Percentiles rank a stretch among this genome's conserved stretches.
These are phyloP conservation scores for Deroplatys truncata DNA, from an alignment of 2,888 invertebrate genomes.

Conservation along the genomic window DNA sequence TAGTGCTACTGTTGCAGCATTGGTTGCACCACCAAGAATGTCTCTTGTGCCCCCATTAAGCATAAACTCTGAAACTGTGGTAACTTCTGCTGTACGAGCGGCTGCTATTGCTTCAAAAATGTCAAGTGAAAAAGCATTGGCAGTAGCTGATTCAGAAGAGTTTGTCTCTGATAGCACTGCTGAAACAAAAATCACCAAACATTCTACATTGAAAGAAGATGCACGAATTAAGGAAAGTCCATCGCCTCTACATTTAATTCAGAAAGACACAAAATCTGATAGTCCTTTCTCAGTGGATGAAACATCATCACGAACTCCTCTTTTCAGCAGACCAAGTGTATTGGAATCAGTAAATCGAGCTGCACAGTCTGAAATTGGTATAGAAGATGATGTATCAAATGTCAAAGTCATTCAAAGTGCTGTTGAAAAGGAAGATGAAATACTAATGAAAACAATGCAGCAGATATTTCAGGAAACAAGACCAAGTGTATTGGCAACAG, in stretches of 20 bases:
- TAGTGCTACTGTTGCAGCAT: neutral
- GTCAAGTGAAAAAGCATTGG: neutral
- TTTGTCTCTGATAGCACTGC: neutral
- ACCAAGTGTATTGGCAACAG: conserved; percentile 19
- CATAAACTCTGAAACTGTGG: neutral
- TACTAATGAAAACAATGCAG: conserved; percentile 8
- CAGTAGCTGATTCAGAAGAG: neutral
- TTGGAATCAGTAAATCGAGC: neutral
- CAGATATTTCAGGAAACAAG: conserved; percentile 23
- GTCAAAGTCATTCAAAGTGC: neutral
- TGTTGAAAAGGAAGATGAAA: conserved; percentile 15
- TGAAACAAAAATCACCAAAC: neutral
- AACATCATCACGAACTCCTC: neutral
- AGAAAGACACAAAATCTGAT: neutral
- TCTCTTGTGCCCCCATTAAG: neutral
- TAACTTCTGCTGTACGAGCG: neutral
- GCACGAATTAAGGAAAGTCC: neutral
- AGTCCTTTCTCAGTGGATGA: neutral
- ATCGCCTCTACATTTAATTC: neutral
- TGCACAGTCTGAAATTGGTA: neutral
- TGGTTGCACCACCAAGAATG: conserved; percentile 14
- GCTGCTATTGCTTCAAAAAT: neutral
- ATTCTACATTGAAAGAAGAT: neutral
- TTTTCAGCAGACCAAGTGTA: conserved; percentile 19
- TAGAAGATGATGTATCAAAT: neutral